Evolutionary conservation across 30 jellyfish, hydroid and myxozoan species (phyloP).

Genomic region (Pelagia noctiluca): DNA sequence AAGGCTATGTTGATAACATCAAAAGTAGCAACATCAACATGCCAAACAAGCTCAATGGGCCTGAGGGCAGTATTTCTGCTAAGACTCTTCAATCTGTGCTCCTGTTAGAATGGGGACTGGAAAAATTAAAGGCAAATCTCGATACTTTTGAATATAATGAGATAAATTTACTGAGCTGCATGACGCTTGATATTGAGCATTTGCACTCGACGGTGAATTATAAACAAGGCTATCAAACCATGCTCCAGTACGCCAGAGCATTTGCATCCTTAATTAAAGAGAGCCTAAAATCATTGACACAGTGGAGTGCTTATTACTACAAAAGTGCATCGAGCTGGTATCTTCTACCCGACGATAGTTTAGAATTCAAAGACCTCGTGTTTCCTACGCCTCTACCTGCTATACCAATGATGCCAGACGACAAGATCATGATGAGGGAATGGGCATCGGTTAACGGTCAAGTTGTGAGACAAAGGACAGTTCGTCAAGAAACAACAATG

Average conservation of each 20-base stretch:
- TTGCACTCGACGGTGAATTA: slow-evolving; percentile 23
- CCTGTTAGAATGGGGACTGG: slow-evolving; percentile 18
- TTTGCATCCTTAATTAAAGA: slow-evolving; percentile 8
- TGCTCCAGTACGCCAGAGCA: slow-evolving; percentile 23
- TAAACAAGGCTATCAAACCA: neutral
- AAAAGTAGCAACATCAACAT: neutral
- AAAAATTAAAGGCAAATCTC: neutral
- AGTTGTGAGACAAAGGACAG: slow-evolving; percentile 26
- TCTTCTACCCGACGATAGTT: neutral
- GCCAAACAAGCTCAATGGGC: slow-evolving; percentile 40
- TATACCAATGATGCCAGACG: neutral
- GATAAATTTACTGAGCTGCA: slow-evolving; percentile 10
- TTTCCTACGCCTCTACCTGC: neutral
- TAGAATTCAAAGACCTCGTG: neutral
- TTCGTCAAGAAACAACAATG: slow-evolving; percentile 35
- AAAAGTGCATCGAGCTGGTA: neutral
- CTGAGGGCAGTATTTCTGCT: slow-evolving; percentile 46
- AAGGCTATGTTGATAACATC: neutral
- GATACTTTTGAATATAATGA: neutral
- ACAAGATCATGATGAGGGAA: slow-evolving; percentile 8
- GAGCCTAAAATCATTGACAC: slow-evolving; percentile 14
- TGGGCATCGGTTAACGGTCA: slow-evolving; percentile 34
- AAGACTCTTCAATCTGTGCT: slow-evolving; percentile 13
- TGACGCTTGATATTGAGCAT: slow-evolving; percentile 16
- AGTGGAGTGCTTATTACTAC: slow-evolving; percentile 36